These are phyloP conservation scores for Lasioglossum baleicum DNA, from an alignment of 1,140 invertebrate species.

Conservation along the genomic window DNA sequence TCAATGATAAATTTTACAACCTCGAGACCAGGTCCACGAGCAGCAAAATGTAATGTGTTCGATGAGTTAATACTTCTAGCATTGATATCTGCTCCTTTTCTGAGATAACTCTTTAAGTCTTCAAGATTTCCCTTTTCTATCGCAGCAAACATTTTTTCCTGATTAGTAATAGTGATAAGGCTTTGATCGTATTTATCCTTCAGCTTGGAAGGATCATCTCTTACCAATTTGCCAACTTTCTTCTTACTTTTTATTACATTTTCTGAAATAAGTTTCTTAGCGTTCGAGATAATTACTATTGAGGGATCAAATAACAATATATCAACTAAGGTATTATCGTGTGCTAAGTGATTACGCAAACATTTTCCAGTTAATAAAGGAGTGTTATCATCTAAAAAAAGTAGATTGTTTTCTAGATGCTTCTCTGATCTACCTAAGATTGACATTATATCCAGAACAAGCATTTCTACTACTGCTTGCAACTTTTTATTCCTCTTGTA, in stretches of 20 bases:
- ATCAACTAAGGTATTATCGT: constrained; percentile 78
- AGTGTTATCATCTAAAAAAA: constrained; percentile 74
- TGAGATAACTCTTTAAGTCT: not conserved
- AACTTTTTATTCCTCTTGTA: constrained; percentile 32
- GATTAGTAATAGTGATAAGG: constrained; percentile 17
- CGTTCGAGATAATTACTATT: constrained; percentile 49
- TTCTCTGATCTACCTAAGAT: constrained; percentile 47
- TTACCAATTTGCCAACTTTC: not conserved
- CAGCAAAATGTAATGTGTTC: constrained; percentile 57
- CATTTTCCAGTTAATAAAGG: constrained; percentile 79
- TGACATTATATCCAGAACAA: constrained; percentile 36
- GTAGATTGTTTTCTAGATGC: constrained; percentile 76
- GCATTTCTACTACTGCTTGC: constrained; percentile 37
- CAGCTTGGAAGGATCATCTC: constrained; percentile 14
- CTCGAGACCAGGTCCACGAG: constrained; percentile 40
- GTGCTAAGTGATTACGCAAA: constrained; percentile 73
- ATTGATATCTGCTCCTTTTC: constrained; percentile 56
- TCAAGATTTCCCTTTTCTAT: constrained; percentile 28
- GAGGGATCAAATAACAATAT: constrained; percentile 78
- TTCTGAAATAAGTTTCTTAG: constrained; percentile 39
- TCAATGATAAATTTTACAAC: constrained; percentile 50
- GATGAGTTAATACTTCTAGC: constrained; percentile 41
- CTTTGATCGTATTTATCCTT: constrained; percentile 22
- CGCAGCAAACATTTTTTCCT: constrained; percentile 27
- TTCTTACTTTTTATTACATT: constrained; percentile 15